These are phyloP conservation scores for Columba livia DNA, from an alignment of 2,113 vertebrate genomes.

Conservation along the genomic window DNA sequence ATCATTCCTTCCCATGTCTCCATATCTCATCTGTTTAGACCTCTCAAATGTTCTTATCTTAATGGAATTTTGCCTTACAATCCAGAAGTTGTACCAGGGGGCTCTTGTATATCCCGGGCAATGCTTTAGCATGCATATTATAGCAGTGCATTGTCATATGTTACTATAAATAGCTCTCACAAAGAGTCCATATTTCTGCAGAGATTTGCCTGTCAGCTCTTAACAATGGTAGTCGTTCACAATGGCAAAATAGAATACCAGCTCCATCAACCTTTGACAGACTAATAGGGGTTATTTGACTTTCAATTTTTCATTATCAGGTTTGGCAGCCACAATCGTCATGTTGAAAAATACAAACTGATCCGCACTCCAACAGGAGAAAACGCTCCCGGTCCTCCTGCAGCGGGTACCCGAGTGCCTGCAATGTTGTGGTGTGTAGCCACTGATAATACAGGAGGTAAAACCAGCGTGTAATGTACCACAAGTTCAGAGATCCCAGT, in stretches of 20 bases:
- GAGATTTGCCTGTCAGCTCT: conserved; percentile 62
- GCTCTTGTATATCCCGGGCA: neutral
- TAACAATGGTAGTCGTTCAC: conserved; percentile 50
- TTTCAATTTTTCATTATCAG: conserved; percentile 70
- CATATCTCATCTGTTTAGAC: conserved; percentile 13
- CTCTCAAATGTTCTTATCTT: conserved; percentile 43
- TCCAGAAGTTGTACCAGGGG: neutral
- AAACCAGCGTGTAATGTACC: neutral
- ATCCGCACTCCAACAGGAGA: neutral
- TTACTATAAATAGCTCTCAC: conserved; percentile 57
- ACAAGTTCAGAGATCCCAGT: neutral
- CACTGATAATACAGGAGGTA: neutral
- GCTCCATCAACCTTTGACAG: conserved; percentile 70
- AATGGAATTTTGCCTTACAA: conserved; percentile 35
- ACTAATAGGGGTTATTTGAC: conserved; percentile 72
- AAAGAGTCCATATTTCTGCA: conserved; percentile 62
- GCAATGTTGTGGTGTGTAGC: neutral
- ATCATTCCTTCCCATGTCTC: neutral
- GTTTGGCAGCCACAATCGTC: conserved; percentile 43
- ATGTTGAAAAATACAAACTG: conserved; percentile 42
- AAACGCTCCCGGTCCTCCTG: neutral
- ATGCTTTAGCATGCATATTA: conserved; percentile 50
- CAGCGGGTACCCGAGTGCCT: neutral
- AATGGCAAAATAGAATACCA: conserved; percentile 55
- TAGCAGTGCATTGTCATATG: conserved; percentile 54